These are phyloP conservation scores for Pteruthius melanotis DNA, from an alignment of 2,113 vertebrate genomes.

Conservation along the genomic window DNA sequence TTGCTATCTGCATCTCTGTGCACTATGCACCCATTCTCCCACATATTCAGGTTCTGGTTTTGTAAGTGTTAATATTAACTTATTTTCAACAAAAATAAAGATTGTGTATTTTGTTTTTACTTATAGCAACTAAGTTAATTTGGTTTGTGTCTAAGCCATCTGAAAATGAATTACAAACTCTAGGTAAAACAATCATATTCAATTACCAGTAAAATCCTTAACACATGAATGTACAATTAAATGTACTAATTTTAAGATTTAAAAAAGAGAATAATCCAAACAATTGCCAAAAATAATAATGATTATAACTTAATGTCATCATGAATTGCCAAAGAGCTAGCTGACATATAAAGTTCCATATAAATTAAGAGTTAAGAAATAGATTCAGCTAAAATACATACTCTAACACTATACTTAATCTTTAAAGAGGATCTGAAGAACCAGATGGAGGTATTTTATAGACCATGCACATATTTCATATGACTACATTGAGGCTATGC, in stretches of 20 bases:
- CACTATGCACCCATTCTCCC: fast-evolving
- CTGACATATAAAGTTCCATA: neutral
- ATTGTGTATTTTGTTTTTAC: neutral
- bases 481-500: neutral
- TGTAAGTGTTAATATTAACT: neutral
- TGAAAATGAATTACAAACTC: neutral
- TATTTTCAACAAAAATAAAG: neutral
- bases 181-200: neutral
- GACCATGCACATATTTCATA: neutral
- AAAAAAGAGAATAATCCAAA: neutral
- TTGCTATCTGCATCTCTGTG: neutral
- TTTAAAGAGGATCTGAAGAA: neutral
- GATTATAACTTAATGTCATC: neutral
- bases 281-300: neutral
- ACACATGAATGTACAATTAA: neutral
- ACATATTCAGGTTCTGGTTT: neutral
- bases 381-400: neutral
- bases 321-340: neutral
- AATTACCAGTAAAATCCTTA: neutral
- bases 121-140: neutral
- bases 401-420: neutral
- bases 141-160: neutral
- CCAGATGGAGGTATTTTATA: neutral
- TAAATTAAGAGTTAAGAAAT: neutral
- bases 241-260: neutral